Evolutionary conservation across 2,797 vertebrate genomes (phyloP), one percentile per base, ranked within the genome.

Genomic region (Rhynchonycteris naso): DNA sequence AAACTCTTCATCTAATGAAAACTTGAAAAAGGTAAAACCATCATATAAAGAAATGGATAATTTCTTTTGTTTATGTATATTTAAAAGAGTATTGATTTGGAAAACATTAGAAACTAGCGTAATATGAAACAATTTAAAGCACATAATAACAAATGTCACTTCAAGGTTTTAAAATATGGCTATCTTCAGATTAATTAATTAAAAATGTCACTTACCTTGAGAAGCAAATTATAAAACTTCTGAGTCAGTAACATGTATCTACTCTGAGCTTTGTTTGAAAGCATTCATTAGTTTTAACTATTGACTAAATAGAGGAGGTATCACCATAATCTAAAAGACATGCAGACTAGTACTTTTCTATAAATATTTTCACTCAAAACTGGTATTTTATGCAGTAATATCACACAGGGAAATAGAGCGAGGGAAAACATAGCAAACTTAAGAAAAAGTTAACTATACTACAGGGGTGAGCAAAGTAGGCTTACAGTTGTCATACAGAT

Each of bases 161-260:
- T 92, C 22, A 65, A 47, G 15, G 3, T 71, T 88, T 87, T 87
- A 71, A 83, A 95, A 68, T 78, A 87, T 47, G 26, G n/a, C 28
- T 13, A 88, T 90, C 38, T 72, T 92, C 16, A 68, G 33, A 68
- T 72, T 88, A 84, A 61, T 28, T 74, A 76, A 83, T 78, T 65
- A 47, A 89, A 93, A 92, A 79, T 87, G 28, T 9, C 12, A 69
- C 66, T 93, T 89, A 28, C 10, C 10, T 87, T 75, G 43, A 72
- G 56, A 91, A 91, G 47, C 28, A 71, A 95, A 91, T 72, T 82
- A 0, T 59, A 84, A 94, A 95, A 76, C 16, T 59, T 81, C 18
- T 82, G 38, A 69, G 59, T 81, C 63, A 85, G 47, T 69, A 58
- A 35, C 93, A 30, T 35, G 4, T 94, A 22, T 75, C 38, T 59